Conservation (phyloP, 2,888 invertebrate species). For the Arctia plantaginis region DNA sequence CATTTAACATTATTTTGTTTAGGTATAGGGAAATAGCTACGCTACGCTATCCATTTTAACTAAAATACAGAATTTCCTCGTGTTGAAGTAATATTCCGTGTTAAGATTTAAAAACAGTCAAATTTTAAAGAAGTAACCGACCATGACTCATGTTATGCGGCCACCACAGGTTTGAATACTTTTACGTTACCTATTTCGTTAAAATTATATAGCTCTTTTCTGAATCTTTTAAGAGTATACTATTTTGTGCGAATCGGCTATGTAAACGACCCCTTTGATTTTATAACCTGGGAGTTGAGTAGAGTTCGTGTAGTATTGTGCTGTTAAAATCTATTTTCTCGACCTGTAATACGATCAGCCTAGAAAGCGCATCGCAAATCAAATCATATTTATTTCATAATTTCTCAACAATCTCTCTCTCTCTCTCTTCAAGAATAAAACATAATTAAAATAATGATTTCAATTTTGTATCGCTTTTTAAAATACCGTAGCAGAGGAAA, state of each 20-base stretch:
- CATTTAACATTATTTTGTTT: too few species aligned
- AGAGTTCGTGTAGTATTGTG: background rate
- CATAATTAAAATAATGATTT: too few species aligned
- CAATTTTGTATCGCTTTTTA: background rate
- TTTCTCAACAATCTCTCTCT: too few species aligned
- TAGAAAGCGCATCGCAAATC: background rate
- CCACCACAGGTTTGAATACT: background rate
- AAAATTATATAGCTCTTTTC: background rate
- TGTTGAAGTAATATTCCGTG: too few species aligned
- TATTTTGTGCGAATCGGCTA: too few species aligned
- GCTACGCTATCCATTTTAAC: too few species aligned
- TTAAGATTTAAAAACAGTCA: background rate
- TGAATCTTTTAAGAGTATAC: background rate
- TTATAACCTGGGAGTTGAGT: background rate
- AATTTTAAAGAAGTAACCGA: background rate
- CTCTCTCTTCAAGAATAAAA: too few species aligned
- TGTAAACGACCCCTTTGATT: too few species aligned
- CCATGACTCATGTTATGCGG: too few species aligned
- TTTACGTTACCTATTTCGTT: background rate
- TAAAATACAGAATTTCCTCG: too few species aligned
- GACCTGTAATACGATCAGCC: background rate
- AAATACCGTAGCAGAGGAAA: background rate
- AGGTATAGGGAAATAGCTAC: too few species aligned
- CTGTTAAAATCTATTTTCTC: background rate
- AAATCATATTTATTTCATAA: too few species aligned